A percentile compares a stretch with the other conserved stretches of the same genome.
Evolutionary conservation across 2,113 vertebrate species (phyloP).

Genomic region (Hemiscyllium ocellatum): DNA sequence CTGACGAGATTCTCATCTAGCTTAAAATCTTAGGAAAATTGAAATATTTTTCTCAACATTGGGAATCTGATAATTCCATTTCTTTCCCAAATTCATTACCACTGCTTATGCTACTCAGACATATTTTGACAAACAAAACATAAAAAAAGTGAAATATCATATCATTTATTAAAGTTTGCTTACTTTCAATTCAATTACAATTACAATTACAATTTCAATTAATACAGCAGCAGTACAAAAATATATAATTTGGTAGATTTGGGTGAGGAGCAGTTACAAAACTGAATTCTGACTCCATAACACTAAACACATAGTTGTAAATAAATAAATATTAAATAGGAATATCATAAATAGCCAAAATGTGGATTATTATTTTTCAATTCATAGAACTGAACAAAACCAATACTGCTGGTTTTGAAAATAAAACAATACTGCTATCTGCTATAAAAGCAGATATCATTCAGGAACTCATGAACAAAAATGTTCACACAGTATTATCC

Average conservation of each 20-base stretch:
- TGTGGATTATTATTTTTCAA: neutral
- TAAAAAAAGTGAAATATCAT: slow-evolving; percentile 13
- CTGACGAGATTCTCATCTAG: too few species aligned
- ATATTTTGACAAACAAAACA: neutral
- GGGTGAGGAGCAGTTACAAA: neutral
- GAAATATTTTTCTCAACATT: too few species aligned
- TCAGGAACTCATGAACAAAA: neutral
- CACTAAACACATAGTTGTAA: neutral
- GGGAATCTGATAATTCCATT: too few species aligned
- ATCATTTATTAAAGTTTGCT: slow-evolving; percentile 16
- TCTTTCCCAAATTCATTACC: too few species aligned
- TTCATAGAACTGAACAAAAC: slow-evolving; percentile 16
- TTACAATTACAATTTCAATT: neutral
- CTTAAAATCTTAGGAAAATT: too few species aligned
- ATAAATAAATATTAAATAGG: slow-evolving; percentile 28
- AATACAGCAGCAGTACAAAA: neutral
- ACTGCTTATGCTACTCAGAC: too few species aligned
- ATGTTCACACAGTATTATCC: neutral
- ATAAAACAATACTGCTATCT: neutral
- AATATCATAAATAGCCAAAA: neutral
- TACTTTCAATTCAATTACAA: neutral
- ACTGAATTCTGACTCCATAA: neutral
- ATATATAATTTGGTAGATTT: neutral
- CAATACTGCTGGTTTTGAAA: neutral
- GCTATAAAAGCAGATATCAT: neutral